phyloP scores from a whole-genome alignment of 2,797 vertebrate genomes.

The Notoglanidium macrostoma region DNA sequence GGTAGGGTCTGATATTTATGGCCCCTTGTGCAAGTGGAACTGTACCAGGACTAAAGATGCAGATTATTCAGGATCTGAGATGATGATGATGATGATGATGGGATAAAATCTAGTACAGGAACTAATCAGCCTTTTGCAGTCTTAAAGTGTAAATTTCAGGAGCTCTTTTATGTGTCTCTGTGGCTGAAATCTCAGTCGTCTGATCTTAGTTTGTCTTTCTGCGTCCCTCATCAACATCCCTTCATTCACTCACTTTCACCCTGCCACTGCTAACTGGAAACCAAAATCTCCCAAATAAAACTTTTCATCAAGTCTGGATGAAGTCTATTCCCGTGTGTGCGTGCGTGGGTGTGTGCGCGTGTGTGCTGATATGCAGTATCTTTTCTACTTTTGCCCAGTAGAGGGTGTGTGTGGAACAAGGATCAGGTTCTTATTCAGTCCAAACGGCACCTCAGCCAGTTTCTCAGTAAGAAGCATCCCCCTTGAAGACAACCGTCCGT shows the following conservation, averaged over 20 bases:
- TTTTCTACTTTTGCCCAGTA: conserved; percentile 13
- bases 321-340: neutral
- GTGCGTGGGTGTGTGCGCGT: neutral
- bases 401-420: conserved; percentile 19
- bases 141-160: neutral
- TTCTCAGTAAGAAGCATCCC: neutral
- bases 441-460: neutral
- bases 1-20: conserved; percentile 19
- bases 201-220: conserved; percentile 6
- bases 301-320: conserved; percentile 24
- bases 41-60: neutral
- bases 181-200: neutral
- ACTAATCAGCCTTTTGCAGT: conserved; percentile 15
- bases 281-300: conserved; percentile 36
- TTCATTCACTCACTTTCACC: conserved; percentile 15
- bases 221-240: neutral
- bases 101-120: neutral
- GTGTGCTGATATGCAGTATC: neutral
- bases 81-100: neutral
- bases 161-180: neutral
- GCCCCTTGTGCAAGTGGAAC: neutral
- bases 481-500: neutral
- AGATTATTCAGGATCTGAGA: neutral
- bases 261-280: conserved; percentile 22
- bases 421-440: neutral